Evolutionary conservation across 1,140 invertebrate genomes (phyloP).

Genomic region (Diploscapter pachys): DNA sequence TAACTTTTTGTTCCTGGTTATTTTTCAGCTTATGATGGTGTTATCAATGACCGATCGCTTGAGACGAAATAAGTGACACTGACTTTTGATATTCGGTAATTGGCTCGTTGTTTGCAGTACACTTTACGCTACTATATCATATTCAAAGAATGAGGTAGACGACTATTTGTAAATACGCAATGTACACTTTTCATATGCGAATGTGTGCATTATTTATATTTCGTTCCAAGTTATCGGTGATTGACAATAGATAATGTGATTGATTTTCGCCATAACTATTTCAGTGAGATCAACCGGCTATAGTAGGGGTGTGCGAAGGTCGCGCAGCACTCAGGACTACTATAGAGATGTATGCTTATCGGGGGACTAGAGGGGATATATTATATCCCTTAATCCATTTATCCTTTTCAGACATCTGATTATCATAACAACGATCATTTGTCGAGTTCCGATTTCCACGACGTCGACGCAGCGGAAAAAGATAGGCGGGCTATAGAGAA

Average conservation of each 20-base stretch:
- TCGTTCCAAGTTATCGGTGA: too few relatives aligned
- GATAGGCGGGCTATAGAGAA: slow-evolving; percentile 31
- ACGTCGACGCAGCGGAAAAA: slow-evolving; percentile 20
- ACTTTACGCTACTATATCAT: too few relatives aligned
- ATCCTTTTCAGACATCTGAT: background rate
- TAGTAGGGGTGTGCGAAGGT: too few relatives aligned
- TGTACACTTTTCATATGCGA: too few relatives aligned
- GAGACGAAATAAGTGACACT: background rate
- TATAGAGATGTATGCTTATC: slow-evolving; percentile 18
- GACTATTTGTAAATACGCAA: too few relatives aligned
- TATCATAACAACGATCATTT: slow-evolving; percentile 14
- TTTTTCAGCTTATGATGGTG: background rate
- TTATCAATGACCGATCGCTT: background rate
- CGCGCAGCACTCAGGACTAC: background rate
- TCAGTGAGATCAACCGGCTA: background rate
- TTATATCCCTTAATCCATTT: too few relatives aligned
- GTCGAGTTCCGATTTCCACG: slow-evolving; percentile 22
- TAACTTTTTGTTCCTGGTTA: background rate
- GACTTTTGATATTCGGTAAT: background rate
- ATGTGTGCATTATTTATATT: too few relatives aligned
- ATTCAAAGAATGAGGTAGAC: too few relatives aligned
- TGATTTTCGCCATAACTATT: background rate
- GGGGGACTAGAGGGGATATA: background rate
- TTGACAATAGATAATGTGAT: background rate
- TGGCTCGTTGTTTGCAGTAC: too few relatives aligned